Conservation (phyloP, 2,888 invertebrate species). For the Deilephila porcellus region DNA sequence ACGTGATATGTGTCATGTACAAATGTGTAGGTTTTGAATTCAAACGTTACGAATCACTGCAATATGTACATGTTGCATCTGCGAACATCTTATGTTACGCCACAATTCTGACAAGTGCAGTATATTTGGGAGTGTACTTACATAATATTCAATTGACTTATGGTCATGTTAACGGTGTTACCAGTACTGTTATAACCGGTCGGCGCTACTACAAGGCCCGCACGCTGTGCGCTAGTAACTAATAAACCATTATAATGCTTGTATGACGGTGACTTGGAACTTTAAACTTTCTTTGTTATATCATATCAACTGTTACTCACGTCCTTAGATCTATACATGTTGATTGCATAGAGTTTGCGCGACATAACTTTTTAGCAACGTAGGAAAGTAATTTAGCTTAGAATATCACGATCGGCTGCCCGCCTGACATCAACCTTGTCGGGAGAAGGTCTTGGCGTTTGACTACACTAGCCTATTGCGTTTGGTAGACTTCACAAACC, state of each 20-base stretch:
- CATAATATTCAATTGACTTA: constrained; percentile 24
- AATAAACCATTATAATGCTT: constrained; percentile 17
- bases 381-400: too few species aligned
- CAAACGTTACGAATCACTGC: not conserved
- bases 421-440: too few species aligned
- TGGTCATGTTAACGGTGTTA: constrained; percentile 17
- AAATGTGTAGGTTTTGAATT: not conserved
- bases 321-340: not conserved
- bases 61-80: not conserved
- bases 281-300: constrained; percentile 13
- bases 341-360: not conserved
- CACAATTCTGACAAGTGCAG: constrained; percentile 11
- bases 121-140: constrained; percentile 23
- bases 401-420: too few species aligned
- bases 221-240: not conserved
- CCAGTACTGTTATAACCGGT: constrained; percentile 22
- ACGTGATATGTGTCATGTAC: not conserved
- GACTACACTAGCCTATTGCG: too few species aligned
- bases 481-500: too few species aligned
- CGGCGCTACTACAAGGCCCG: constrained; percentile 4
- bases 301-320: not conserved
- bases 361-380: too few species aligned
- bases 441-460: too few species aligned
- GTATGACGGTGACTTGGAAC: constrained; percentile 15
- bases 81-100: not conserved